Conservation (phyloP, 1,140 invertebrate genomes). For the Dendrolimus kikuchii region DNA sequence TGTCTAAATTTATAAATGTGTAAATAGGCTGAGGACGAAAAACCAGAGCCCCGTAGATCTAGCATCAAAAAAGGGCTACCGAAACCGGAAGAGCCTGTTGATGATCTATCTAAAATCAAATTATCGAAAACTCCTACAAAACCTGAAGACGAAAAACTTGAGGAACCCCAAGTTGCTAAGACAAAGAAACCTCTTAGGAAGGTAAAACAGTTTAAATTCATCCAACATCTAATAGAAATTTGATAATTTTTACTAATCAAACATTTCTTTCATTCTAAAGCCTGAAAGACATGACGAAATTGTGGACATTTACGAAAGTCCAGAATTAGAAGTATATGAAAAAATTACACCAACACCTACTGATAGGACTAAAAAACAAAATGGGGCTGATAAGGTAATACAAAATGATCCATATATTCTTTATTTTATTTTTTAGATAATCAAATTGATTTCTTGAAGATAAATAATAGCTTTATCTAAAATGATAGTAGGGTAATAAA, state of each 20-base stretch:
- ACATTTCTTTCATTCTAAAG: conserved; percentile 28
- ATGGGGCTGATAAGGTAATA: conserved; percentile 36
- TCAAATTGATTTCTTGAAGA: conserved; percentile 2
- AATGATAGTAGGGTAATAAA: conserved; percentile 5
- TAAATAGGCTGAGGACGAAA: conserved; percentile 59
- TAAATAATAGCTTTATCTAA: conserved; percentile 1
- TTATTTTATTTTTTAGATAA: conserved; percentile 1
- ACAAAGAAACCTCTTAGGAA: conserved; percentile 48
- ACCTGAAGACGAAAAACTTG: conserved; percentile 55
- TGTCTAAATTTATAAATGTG: background rate
- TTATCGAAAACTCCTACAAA: conserved; percentile 65
- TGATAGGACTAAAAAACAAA: conserved; percentile 47
- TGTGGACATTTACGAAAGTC: conserved; percentile 67
- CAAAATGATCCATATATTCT: conserved; percentile 1
- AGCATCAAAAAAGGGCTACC: conserved; percentile 69
- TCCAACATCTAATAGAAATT: conserved; percentile 2
- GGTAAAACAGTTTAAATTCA: conserved; percentile 28
- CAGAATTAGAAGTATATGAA: conserved; percentile 68
- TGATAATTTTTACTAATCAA: conserved; percentile 1
- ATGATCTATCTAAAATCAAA: conserved; percentile 64
- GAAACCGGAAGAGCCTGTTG: conserved; percentile 73
- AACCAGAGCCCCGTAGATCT: conserved; percentile 53
- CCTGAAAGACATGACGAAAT: conserved; percentile 50
- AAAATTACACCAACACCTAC: conserved; percentile 47
- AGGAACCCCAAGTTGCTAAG: conserved; percentile 54